Evolutionary conservation across 2,113 vertebrate species (phyloP).

Genomic region (Azemiops feae): DNA sequence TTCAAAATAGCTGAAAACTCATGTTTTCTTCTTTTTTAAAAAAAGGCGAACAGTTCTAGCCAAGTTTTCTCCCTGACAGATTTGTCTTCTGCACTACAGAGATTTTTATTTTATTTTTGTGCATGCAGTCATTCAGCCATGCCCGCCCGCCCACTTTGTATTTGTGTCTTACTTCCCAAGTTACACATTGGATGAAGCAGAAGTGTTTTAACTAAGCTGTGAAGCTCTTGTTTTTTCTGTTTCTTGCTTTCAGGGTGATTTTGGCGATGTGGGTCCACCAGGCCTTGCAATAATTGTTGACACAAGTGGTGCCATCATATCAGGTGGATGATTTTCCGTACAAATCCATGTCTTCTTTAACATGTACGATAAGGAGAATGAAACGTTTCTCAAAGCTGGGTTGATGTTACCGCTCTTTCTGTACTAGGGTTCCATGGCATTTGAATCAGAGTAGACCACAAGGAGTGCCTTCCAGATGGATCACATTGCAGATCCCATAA

Average conservation of each 20-base stretch:
- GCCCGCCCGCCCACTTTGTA: background rate
- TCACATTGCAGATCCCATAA: background rate
- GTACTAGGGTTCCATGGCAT: background rate
- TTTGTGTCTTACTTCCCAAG: background rate
- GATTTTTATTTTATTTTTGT: background rate
- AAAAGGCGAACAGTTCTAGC: background rate
- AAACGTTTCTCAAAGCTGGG: background rate
- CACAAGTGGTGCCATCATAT: conserved; percentile 57
- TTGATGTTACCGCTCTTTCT: background rate
- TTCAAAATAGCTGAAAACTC: background rate
- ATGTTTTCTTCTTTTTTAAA: background rate
- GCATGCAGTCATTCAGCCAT: background rate
- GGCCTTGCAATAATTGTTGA: conserved; percentile 70
- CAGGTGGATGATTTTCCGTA: conserved; percentile 64
- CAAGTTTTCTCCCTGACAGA: background rate
- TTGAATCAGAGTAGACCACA: background rate
- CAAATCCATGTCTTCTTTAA: background rate
- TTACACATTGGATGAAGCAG: background rate
- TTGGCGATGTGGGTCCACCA: conserved; percentile 77
- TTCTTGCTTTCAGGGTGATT: conserved; percentile 80
- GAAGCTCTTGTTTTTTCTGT: conserved; percentile 19
- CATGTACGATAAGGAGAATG: background rate
- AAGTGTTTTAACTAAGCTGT: background rate
- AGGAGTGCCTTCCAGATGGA: background rate
- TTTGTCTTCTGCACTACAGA: background rate